phyloP scores from a whole-genome alignment of 2,797 vertebrate genomes.

The Columba guinea region DNA sequence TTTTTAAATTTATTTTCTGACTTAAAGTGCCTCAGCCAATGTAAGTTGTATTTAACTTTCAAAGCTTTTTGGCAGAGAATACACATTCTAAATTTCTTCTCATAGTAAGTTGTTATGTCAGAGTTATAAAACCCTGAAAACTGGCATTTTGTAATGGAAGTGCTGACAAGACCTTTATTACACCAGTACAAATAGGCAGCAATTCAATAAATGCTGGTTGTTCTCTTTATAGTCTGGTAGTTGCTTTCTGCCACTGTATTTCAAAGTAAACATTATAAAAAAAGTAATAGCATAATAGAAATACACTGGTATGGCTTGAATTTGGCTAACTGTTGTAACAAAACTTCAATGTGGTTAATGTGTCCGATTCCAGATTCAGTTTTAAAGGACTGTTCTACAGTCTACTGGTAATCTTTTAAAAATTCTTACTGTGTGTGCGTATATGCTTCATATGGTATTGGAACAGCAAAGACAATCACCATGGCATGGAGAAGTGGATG shows the following conservation, averaged over 20 bases:
- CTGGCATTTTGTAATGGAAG: constrained; percentile 17
- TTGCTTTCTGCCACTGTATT: constrained; percentile 26
- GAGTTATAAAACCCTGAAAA: constrained; percentile 29
- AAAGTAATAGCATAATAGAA: not conserved
- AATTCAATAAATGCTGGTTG: not conserved
- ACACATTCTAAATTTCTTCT: constrained; percentile 2
- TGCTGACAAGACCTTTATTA: constrained; percentile 47
- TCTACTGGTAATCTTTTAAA: not conserved
- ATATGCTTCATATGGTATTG: not conserved
- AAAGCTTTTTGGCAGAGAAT: not conserved
- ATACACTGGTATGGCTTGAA: not conserved
- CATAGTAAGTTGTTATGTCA: constrained; percentile 22
- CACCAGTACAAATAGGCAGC: not conserved
- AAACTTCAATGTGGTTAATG: not conserved
- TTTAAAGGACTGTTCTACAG: not conserved
- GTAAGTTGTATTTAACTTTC: constrained; percentile 4
- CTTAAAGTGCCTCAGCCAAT: not conserved
- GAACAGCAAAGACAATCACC: not conserved
- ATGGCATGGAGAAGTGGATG: not conserved
- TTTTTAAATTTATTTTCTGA: not conserved
- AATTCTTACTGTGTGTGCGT: not conserved
- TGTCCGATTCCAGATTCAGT: not conserved
- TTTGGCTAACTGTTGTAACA: not conserved
- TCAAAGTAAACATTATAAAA: not conserved
- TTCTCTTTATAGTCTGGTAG: not conserved